Evolutionary conservation across 2,888 invertebrate species (phyloP).

Genomic region (Alloplasta piceator): DNA sequence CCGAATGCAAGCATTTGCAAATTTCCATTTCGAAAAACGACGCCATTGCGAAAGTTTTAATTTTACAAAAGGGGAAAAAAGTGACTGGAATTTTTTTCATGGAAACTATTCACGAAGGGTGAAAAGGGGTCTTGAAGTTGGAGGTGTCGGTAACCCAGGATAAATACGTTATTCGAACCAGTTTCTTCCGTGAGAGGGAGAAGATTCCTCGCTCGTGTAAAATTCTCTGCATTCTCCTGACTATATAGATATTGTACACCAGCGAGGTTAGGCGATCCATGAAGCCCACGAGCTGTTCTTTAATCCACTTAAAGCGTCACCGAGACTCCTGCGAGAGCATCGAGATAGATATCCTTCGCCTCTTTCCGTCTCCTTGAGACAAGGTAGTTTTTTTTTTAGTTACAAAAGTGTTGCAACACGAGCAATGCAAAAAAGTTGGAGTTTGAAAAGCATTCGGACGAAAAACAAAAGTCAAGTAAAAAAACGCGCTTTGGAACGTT

Average conservation of each 20-base stretch:
- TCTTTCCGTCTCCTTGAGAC: not conserved
- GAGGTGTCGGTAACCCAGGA: constrained; percentile 2
- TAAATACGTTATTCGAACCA: not conserved
- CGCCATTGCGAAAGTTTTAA: no score
- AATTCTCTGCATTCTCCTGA: constrained; percentile 1
- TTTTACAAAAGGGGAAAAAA: no score
- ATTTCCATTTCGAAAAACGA: not conserved
- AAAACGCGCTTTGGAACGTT: not conserved
- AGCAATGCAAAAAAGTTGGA: not conserved
- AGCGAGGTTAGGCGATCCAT: not conserved
- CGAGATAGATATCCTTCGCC: constrained; percentile 37
- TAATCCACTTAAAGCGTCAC: constrained; percentile 60
- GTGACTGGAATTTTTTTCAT: not conserved
- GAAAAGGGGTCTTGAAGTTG: not conserved
- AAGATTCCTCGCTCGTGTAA: constrained; percentile 1
- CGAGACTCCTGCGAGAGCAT: constrained; percentile 24
- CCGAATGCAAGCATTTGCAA: not conserved
- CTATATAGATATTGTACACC: constrained; percentile 5
- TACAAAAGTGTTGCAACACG: not conserved
- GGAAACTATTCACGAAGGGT: not conserved
- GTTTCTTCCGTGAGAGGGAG: not conserved
- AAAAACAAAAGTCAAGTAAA: not conserved
- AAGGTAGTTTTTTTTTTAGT: not conserved
- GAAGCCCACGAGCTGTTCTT: constrained; percentile 52
- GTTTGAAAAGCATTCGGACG: not conserved